phyloP scores from a whole-genome alignment of 2,888 invertebrate genomes.

The Eulithis prunata region DNA sequence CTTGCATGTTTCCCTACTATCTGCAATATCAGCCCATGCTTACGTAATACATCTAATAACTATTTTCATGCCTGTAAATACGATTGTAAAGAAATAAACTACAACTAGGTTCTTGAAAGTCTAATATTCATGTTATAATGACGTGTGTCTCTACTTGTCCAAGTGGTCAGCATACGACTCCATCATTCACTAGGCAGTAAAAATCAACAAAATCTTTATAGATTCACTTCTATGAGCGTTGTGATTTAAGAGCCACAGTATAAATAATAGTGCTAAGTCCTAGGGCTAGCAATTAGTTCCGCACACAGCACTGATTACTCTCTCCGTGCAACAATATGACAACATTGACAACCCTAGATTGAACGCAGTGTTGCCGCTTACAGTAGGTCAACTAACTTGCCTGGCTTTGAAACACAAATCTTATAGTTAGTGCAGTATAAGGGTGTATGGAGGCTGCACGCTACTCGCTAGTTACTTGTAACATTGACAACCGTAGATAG shows the following conservation, averaged over 20 bases:
- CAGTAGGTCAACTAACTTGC: slow-evolving; percentile 8
- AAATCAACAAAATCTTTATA: no score
- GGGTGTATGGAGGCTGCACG: background rate
- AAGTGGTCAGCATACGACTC: no score
- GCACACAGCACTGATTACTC: slow-evolving; percentile 34
- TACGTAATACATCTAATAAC: no score
- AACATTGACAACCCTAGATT: slow-evolving; percentile 31
- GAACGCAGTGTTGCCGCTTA: slow-evolving; percentile 7
- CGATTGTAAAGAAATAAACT: no score
- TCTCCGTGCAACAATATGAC: slow-evolving; percentile 23
- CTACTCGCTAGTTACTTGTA: slow-evolving; percentile 1
- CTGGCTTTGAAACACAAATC: background rate
- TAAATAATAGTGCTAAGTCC: slow-evolving; percentile 2
- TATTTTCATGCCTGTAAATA: no score
- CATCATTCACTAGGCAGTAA: no score
- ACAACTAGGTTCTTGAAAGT: no score
- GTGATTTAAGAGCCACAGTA: background rate
- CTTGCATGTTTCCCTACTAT: no score
- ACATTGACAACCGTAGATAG: slow-evolving; percentile 6
- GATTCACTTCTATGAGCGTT: slow-evolving; percentile 1
- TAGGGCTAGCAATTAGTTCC: slow-evolving; percentile 29
- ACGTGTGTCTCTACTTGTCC: no score
- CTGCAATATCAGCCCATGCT: no score
- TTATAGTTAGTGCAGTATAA: background rate
- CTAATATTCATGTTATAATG: no score